Evolutionary conservation across 2,888 invertebrate genomes (phyloP).

Genomic region (Zaprionus bogoriensis): DNA sequence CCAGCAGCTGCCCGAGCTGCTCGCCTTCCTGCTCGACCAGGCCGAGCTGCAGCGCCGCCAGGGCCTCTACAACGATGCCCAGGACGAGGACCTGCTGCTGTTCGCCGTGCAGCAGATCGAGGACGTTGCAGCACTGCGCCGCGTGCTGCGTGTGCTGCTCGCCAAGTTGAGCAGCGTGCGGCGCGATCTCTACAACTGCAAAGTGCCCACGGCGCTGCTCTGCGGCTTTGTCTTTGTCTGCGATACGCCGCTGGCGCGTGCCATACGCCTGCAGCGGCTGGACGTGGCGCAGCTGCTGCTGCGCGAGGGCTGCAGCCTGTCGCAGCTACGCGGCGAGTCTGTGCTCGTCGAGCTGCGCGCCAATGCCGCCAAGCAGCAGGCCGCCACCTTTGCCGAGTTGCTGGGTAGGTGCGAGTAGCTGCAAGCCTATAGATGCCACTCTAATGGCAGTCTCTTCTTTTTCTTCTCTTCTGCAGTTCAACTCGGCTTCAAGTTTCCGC

Average conservation of each 20-base stretch:
- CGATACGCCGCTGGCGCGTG: constrained; percentile 87
- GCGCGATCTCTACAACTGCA: constrained; percentile 80
- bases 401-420: constrained; percentile 71
- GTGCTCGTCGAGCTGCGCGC: constrained; percentile 73
- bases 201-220: constrained; percentile 81
- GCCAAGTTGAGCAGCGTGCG: constrained; percentile 84
- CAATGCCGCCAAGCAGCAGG: constrained; percentile 50
- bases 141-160: constrained; percentile 74
- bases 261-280: constrained; percentile 82
- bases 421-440: neutral
- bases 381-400: constrained; percentile 70
- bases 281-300: constrained; percentile 80
- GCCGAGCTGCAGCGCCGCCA: constrained; percentile 51
- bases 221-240: constrained; percentile 82
- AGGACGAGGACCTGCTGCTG: constrained; percentile 72
- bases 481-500: constrained; percentile 75
- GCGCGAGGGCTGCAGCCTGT: constrained; percentile 80
- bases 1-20: constrained; percentile 85
- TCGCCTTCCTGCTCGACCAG: constrained; percentile 85
- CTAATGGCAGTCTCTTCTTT: neutral
- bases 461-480: constrained; percentile 62
- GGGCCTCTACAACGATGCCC: constrained; percentile 63
- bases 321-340: constrained; percentile 72
- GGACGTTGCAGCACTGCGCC: constrained; percentile 60
- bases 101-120: constrained; percentile 78